Conservation (phyloP, 2,797 vertebrate genomes). For the Myoxocephalus aenaeus region DNA sequence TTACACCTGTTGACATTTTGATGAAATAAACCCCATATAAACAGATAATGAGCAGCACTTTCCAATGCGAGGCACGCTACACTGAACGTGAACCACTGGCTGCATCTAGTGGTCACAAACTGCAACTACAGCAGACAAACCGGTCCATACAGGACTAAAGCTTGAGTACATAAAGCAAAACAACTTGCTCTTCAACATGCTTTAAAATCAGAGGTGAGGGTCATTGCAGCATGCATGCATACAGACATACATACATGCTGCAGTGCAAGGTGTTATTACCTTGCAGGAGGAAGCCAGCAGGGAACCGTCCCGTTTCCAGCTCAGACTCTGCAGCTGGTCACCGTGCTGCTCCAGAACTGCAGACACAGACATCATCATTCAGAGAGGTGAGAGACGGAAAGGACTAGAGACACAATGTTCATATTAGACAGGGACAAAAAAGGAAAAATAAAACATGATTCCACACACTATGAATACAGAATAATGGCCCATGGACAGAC, state of each 20-base stretch:
- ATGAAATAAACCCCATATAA: slow-evolving; percentile 50
- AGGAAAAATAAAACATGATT: background rate
- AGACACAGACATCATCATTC: slow-evolving; percentile 39
- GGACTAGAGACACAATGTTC: background rate
- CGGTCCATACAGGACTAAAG: background rate
- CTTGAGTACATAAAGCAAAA: background rate
- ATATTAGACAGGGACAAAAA: background rate
- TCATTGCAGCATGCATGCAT: background rate
- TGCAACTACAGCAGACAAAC: slow-evolving; percentile 40
- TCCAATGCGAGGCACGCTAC: background rate
- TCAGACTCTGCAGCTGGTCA: slow-evolving; percentile 90
- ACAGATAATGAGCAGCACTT: slow-evolving; percentile 5
- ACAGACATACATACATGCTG: background rate
- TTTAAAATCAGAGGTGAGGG: background rate
- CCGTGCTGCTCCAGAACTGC: slow-evolving; percentile 89
- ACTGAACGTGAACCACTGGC: slow-evolving; percentile 40
- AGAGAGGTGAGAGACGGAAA: slow-evolving; percentile 24
- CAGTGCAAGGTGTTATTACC: slow-evolving; percentile 75
- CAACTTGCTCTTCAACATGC: background rate
- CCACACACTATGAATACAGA: slow-evolving; percentile 18
- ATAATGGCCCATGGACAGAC: slow-evolving; percentile 36
- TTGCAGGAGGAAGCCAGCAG: slow-evolving; percentile 91
- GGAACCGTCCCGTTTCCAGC: slow-evolving; percentile 92
- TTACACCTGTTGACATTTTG: slow-evolving; percentile 40
- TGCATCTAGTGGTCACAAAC: slow-evolving; percentile 72